Evolutionary conservation across 2,113 vertebrate genomes (phyloP), one percentile per base, ranked within the genome.

Genomic region (Serranochromis macrocephalus): DNA sequence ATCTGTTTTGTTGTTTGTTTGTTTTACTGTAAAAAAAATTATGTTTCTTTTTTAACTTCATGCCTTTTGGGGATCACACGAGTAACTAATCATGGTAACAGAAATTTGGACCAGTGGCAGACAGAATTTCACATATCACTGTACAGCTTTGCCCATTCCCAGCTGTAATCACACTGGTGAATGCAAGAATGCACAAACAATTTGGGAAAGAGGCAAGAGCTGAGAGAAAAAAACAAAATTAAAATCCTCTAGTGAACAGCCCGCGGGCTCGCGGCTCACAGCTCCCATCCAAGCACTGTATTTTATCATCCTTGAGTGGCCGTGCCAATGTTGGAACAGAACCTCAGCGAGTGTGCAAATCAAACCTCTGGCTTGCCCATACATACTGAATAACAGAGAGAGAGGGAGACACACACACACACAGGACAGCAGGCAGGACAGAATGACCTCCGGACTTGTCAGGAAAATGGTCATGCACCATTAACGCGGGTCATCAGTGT

Each of bases 301-400:
- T 88, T 96, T 94, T 91, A 95, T 96, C 95, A 95, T 93, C 88
- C 88, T 90, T 88, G 92, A 94, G 91, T 91, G 85, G 92, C 86
- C 55, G 86, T 36, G 36, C 55, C 92, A 90, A 80, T 42, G 63
- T 90, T 75, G 89, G 90, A 88, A 89, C 86, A 82, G 68, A 89
- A 92, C 80, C 54, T 81, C 82, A 75, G 88, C 31, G 80, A 92
- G 89, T 83, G 91, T 91, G 83, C 91, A 95, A 94, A 93, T 95
- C 91, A 93, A 93, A 89, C 85, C 81, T 80, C 47, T 5, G 75
- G 79, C 80, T 84, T n/a, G 55, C 80, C 61, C 49, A 5, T 26
- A 85, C 87, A 55, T 63, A 17, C 57, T 14, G 61, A 86, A 83
- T 75, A 85, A 91, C 51, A 73, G 38, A 85, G 82, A 14, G 63